Evolutionary conservation across 37 sponge, comb jelly and placozoan species (phyloP).

Genomic region (Spongilla lacustris): DNA sequence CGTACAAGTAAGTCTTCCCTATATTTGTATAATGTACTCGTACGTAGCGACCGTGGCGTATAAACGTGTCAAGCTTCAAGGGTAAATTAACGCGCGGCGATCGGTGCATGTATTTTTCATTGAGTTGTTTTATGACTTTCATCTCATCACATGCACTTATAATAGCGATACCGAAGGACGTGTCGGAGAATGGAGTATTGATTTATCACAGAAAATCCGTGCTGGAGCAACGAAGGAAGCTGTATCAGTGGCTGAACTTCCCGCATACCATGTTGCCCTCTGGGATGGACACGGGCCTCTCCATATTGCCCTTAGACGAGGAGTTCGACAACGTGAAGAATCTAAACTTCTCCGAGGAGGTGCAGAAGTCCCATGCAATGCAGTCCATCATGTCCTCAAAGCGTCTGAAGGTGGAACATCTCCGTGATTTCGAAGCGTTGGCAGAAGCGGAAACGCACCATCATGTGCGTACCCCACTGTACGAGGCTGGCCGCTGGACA

Average conservation of each 20-base stretch:
- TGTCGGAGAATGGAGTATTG: conserved; percentile 15
- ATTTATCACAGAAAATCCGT: conserved; percentile 12
- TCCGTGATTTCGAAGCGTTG: conserved; percentile 12
- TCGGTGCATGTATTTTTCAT: too few species aligned
- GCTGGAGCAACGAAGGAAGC: background rate
- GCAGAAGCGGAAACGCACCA: background rate
- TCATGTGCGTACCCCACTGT: background rate
- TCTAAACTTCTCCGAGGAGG: conserved; percentile 16
- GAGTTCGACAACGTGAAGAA: conserved; percentile 41
- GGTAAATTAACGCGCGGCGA: too few species aligned
- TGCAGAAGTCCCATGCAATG: background rate
- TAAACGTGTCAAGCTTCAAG: too few species aligned
- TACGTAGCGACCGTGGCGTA: too few species aligned
- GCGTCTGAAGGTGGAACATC: background rate
- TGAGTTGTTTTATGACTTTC: too few species aligned
- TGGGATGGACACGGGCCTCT: background rate
- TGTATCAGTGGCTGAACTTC: conserved; percentile 36
- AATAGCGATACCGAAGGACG: conserved; percentile 29
- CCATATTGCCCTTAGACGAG: conserved; percentile 40
- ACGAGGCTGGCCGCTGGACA: conserved; percentile 48
- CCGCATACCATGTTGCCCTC: conserved; percentile 6
- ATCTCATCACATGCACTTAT: background rate
- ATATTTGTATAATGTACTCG: too few species aligned
- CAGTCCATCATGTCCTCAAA: background rate
- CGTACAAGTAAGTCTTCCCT: conserved; percentile 14